Base-by-base conservation (phyloP, 2,797 vertebrate species). In the Silurus aristotelis region DNA sequence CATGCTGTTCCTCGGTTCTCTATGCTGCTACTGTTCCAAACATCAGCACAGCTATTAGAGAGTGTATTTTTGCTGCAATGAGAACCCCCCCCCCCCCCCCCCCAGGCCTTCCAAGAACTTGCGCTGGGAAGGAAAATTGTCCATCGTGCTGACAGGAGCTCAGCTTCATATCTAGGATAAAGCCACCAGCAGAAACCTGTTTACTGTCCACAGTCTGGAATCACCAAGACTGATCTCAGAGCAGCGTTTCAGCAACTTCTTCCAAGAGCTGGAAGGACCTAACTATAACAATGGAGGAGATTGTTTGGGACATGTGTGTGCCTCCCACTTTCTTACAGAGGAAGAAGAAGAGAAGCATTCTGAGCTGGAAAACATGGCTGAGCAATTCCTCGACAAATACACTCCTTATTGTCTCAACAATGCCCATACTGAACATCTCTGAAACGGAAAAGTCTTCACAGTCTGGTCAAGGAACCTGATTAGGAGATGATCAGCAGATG, bases 101-200 rank as follows among this genome's bases (percentile, higher is more conserved):
- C 38, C 22, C 52, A 52, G 1, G 9, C 48, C 48, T 52, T 52
- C 48, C 48, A 6, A 52, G 48, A 7, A 52, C 48, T 70, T 38
- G 67, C 8, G 80, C 46, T 79, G 75, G 87, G 85, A 88, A 94
- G 73, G 94, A 94, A 93, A 87, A 27, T 84, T 88, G 91, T 91
- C 91, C 87, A 89, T 82, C 88, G 86, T 27, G 64, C 20, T 91
- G 92, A 94, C 93, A 95, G 93, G 94, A 95, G 94, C 89, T 89
- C 89, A 89, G 89, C 92, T 90, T 94, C 92, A 92, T 93, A 84
- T 92, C 89, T 55, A 46, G 88, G 92, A 92, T 92, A 94, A 93
- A 90, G 85, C 15, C 85, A 93, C 60, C 64, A 48, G 6, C 79
- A 82, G 64, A 75, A 52, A 52, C 10, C 48, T 52, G 63, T 71